Conservation (phyloP, 2,888 invertebrate species). For the Pharmacophagus antenor region DNA sequence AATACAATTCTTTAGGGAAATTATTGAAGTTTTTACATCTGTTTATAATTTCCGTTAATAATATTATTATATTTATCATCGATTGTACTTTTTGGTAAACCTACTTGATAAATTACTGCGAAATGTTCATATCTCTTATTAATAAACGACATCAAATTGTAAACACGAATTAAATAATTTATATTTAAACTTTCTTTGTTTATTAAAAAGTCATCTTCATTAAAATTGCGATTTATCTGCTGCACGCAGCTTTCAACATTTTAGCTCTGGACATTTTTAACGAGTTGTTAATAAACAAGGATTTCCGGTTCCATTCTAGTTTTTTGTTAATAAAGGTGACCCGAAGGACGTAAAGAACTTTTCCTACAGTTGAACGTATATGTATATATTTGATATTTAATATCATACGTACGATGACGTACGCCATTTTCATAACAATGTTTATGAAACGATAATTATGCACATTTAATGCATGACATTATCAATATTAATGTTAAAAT, state of each 20-base stretch:
- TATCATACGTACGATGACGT: not conserved
- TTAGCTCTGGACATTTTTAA: not conserved
- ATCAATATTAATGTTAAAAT: not conserved
- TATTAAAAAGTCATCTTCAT: not conserved
- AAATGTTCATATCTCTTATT: too few species aligned
- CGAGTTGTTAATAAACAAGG: slow-evolving; percentile 1
- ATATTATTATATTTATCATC: too few species aligned
- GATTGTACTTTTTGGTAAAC: too few species aligned
- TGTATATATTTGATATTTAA: not conserved
- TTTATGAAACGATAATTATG: too few species aligned
- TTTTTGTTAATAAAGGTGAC: not conserved
- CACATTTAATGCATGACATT: not conserved
- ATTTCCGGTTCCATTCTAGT: not conserved
- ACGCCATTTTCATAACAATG: not conserved
- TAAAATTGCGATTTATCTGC: not conserved
- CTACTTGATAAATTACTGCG: too few species aligned
- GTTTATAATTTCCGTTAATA: too few species aligned
- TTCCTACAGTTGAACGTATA: not conserved
- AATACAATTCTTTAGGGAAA: too few species aligned
- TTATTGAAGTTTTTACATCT: too few species aligned
- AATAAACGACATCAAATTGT: too few species aligned
- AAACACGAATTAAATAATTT: too few species aligned
- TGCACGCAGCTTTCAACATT: not conserved
- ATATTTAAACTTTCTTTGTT: too few species aligned
- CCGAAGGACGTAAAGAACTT: not conserved